Percentiles rank a stretch among this genome's conserved stretches.
These are phyloP conservation scores for Hanleya hanleyi DNA, from an alignment of 2,888 invertebrate species.

Conservation along the genomic window DNA sequence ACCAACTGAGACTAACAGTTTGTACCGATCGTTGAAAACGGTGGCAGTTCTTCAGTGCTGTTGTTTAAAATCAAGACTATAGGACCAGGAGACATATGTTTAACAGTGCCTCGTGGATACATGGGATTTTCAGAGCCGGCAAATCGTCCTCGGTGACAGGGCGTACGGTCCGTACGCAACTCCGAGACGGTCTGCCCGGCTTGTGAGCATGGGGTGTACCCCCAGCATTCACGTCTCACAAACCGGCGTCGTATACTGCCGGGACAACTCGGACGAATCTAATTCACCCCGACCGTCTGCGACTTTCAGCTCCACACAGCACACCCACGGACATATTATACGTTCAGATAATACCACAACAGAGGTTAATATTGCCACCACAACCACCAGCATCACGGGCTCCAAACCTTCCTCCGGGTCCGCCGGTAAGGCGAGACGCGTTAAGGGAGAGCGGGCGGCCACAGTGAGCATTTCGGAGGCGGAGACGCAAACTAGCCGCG, in stretches of 20 bases:
- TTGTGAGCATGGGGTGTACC: constrained; percentile 67
- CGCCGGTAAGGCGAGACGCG: not conserved
- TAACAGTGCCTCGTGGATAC: no score
- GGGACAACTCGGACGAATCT: constrained; percentile 62
- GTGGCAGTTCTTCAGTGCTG: no score
- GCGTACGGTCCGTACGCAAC: no score
- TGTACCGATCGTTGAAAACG: no score
- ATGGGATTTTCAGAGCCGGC: no score
- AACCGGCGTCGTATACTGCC: constrained; percentile 67
- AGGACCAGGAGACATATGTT: no score
- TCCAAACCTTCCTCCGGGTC: not conserved
- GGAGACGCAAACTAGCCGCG: constrained; percentile 35
- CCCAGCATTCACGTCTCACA: constrained; percentile 70
- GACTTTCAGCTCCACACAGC: not conserved
- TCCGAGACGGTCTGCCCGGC: no score
- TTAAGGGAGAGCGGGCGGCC: not conserved
- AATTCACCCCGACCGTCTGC: not conserved
- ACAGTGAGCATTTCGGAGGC: constrained; percentile 27
- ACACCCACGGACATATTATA: constrained; percentile 6
- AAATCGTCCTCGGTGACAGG: no score
- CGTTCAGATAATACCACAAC: not conserved
- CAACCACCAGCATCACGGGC: constrained; percentile 6
- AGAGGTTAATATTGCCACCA: not conserved
- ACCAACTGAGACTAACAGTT: no score
- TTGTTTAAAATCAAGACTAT: no score